Evolutionary conservation across 2,797 vertebrate species (phyloP), one percentile per base, ranked within the genome.

Genomic region (Enteromius paludinosus): DNA sequence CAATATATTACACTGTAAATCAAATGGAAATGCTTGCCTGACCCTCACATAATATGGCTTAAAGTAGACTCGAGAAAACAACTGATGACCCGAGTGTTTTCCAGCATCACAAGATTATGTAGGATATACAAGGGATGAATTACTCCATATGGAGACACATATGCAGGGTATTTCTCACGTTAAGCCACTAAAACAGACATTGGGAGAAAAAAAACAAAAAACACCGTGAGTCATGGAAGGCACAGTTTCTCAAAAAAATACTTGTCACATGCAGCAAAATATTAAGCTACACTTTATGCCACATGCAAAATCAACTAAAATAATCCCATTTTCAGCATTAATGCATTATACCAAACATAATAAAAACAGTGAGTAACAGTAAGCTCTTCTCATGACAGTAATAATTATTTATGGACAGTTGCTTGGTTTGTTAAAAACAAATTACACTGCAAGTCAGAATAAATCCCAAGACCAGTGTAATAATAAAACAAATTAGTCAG

Each of bases 141-240:
- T 73, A 71, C 25, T 49, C 45, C 17, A 30, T 72, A n/a, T n/a
- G 47, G 30, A 3, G 2, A 5, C 11, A 54, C 11, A 54, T 56
- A 18, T 33, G 61, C 18, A 33, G 30, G 54, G 28, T 54, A 17
- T 15, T 73, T 73, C 47, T 73, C 71, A 73, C 49, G 56, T 73
- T 15, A 73, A 38, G 0, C 30, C 20, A 38, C 30, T 15, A 23
- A 33, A 52, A 52, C 69, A 71, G 20, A 72, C 30, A 47, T 30
- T 7, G n/a, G 47, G 9, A 52, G 5, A 20, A 30, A 69, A 33
- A 33, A 33, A n/a, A n/a, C n/a, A 11, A 1, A 70, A 52, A 28
- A 3, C 14, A 7, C 1, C 5, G 25, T 17, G 41, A 20, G 45
- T 52, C 17, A 12, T 49, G 69, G 43, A 25, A 49, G 15, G 23